Evolutionary conservation across 2,888 invertebrate genomes (phyloP), one percentile per base, ranked within the genome.

Genomic region (Nebria brevicollis): DNA sequence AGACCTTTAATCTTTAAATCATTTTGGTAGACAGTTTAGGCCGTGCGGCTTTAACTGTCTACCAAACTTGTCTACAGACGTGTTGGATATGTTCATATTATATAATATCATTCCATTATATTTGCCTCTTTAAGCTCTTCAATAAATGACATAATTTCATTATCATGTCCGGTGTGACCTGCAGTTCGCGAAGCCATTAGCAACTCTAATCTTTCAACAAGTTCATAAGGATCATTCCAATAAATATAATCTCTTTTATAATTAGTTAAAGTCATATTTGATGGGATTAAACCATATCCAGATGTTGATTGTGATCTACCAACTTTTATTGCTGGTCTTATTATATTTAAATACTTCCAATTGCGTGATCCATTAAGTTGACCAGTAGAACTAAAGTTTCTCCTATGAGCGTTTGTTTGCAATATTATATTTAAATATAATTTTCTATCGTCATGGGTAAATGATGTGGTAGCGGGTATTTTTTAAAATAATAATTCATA

Each of bases 221-320:
- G 64, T 74, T 74, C 34, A 74, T 74, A 43, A 3, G 64, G 20
- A 74, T 74, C 74, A 64, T 34, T 64, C 42, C 74, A 74, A 20
- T 74, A 74, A 74, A 74, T 34, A n/a, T 74, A 74, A 1, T 74
- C 74, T 34, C n/a, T 26, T 43, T 43, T 43, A 7, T 7, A 26
- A 34, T 8, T 70, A 8, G 8, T 70, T 20, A 20, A 20, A 20
- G 20, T 1, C 20, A 26, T 70, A 8, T 54, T 8, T 54, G 54
- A 54, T 3, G 54, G 54, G 7, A 54, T 54, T 54, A 54, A 54
- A 54, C 54, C 54, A 54, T 54, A 54, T 8, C 54, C 54, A 6
- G 54, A 54, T 54, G 54, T 54, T 54, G 34, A 70, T 26, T 70
- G 34, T 70, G 70, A 34, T 70, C 34, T 70, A 70, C 25, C 26